Percentiles rank a stretch among this genome's conserved stretches.
phyloP scores from a whole-genome alignment of 2,888 invertebrate species.

The Agrilus mali region DNA sequence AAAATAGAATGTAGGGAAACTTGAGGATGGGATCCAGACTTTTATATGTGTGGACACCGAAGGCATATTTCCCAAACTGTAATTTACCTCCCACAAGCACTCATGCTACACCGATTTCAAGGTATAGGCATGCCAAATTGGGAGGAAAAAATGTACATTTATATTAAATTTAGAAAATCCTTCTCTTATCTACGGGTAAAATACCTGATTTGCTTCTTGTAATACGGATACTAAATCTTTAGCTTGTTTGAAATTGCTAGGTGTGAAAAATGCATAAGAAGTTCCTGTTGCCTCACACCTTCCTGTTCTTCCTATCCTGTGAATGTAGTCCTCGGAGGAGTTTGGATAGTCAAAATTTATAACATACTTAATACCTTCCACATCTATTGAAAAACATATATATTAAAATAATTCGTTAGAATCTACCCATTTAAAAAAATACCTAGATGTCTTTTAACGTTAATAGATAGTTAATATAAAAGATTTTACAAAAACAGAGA shows the following conservation, averaged over 20 bases:
- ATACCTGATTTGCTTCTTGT: slow-evolving; percentile 43
- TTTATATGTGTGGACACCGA: slow-evolving; percentile 60
- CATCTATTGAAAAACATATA: slow-evolving; percentile 39
- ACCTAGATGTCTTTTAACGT: no score
- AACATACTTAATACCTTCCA: slow-evolving; percentile 95
- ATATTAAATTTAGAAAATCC: background rate
- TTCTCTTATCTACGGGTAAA: background rate
- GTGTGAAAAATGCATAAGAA: slow-evolving; percentile 94
- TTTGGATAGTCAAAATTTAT: slow-evolving; percentile 97
- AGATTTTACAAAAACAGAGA: no score
- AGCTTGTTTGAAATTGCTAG: slow-evolving; percentile 81
- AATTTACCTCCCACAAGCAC: slow-evolving; percentile 62
- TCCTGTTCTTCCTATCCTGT: slow-evolving; percentile 89
- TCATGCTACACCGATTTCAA: slow-evolving; percentile 52
- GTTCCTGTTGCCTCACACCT: slow-evolving; percentile 84
- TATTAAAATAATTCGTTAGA: background rate
- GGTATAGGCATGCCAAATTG: slow-evolving; percentile 67
- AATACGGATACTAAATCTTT: slow-evolving; percentile 83
- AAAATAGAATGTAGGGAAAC: slow-evolving; percentile 24
- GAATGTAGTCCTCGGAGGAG: slow-evolving; percentile 95
- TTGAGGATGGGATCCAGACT: slow-evolving; percentile 67
- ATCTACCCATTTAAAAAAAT: no score
- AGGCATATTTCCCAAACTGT: slow-evolving; percentile 56
- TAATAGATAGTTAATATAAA: no score
- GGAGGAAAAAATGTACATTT: slow-evolving; percentile 35